Evolutionary conservation across 2,113 vertebrate genomes (phyloP).

Genomic region (Urocolius indicus): DNA sequence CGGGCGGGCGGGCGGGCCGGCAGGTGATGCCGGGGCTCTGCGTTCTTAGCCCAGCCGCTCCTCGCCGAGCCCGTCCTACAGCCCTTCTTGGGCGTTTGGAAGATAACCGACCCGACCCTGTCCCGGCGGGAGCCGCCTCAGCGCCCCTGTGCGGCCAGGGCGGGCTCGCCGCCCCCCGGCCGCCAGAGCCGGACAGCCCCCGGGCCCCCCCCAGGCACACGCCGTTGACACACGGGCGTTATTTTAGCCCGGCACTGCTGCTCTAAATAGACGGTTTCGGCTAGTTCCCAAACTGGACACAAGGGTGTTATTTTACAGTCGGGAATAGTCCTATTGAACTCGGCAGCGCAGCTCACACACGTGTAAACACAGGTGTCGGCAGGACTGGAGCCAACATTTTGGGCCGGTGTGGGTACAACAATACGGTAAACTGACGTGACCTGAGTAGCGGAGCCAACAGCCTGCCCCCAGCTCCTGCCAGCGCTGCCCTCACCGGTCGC

Average conservation of each 20-base stretch:
- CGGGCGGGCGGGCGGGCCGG: not conserved
- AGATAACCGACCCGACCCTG: too few relatives aligned
- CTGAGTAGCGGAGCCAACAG: not conserved
- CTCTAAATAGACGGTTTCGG: conserved; percentile 39
- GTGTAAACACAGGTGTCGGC: not conserved
- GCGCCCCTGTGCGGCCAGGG: not conserved
- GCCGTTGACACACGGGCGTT: conserved; percentile 47
- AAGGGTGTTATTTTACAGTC: conserved; percentile 55
- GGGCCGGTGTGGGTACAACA: not conserved
- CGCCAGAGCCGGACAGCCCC: not conserved
- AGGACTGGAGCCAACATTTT: not conserved
- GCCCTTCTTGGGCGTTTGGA: not conserved
- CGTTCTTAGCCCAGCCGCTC: not conserved
- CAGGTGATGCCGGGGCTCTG: not conserved
- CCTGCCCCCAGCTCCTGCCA: not conserved
- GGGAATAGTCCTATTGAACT: conserved; percentile 37
- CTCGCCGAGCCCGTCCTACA: not conserved
- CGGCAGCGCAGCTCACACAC: not conserved
- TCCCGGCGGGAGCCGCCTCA: not conserved
- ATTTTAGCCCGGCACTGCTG: conserved; percentile 12
- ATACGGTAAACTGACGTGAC: not conserved
- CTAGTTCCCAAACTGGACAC: conserved; percentile 22
- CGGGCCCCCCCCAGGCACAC: not conserved
- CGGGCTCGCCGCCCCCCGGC: not conserved
- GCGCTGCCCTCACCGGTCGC: not conserved